Evolutionary conservation across 2,888 invertebrate species (phyloP).

Genomic region (Orgyia antiqua): DNA sequence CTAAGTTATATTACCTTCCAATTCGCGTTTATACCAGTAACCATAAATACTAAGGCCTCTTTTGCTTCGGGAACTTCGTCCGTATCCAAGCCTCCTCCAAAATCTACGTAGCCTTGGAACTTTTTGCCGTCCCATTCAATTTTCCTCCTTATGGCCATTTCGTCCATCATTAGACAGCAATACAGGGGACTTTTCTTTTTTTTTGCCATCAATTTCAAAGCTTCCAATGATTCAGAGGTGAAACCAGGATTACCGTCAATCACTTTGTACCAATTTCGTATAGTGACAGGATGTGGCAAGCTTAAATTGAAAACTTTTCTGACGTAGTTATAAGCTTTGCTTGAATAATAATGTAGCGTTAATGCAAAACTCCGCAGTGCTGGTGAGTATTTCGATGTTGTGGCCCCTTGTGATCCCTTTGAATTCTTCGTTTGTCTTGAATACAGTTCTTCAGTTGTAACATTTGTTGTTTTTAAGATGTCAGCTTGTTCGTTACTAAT

Average conservation of each 20-base stretch:
- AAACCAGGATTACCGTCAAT: conserved; percentile 32
- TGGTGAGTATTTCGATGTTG: conserved; percentile 1
- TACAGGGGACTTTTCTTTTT: conserved; percentile 8
- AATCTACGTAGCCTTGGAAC: background rate
- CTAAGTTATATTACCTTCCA: too few relatives aligned
- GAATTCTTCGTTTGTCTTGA: background rate
- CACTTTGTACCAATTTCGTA: conserved; percentile 24
- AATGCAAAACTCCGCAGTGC: background rate
- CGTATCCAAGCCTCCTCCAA: too few relatives aligned
- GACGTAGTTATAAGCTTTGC: background rate
- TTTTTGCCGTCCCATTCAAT: conserved; percentile 25
- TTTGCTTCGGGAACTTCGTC: conserved; percentile 2
- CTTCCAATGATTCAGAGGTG: conserved; percentile 18
- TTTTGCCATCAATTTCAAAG: conserved; percentile 11
- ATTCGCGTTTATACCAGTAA: too few relatives aligned
- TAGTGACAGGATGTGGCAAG: conserved; percentile 2
- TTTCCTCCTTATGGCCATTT: conserved; percentile 24
- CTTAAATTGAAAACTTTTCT: background rate
- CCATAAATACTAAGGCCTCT: too few relatives aligned
- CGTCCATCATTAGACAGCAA: conserved; percentile 21
- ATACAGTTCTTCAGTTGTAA: too few relatives aligned
- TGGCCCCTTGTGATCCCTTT: background rate
- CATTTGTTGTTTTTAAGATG: too few relatives aligned
- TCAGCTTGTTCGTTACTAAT: background rate
- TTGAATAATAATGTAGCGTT: conserved; percentile 1